phyloP scores from a whole-genome alignment of 1,140 invertebrate genomes.

The Lanistes nyassanus region DNA sequence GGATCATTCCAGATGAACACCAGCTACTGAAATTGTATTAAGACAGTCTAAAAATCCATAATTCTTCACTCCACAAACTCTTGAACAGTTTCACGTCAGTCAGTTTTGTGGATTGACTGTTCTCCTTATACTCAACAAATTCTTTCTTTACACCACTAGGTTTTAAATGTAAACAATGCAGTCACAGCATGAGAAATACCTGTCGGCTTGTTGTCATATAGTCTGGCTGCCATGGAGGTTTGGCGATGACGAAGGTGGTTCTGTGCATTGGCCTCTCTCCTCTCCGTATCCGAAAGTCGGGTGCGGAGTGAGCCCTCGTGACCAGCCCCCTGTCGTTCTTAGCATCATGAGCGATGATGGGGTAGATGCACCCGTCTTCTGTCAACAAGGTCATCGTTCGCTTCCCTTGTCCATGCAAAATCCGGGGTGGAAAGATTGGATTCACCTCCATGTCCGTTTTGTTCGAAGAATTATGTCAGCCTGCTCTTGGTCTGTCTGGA shows the following conservation, averaged over 20 bases:
- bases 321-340: slow-evolving; percentile 26
- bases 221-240: slow-evolving; percentile 44
- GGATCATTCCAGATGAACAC: too few species aligned
- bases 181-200: slow-evolving; percentile 24
- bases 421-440: slow-evolving; percentile 22
- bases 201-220: slow-evolving; percentile 47
- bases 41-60: too few species aligned
- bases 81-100: too few species aligned
- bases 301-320: slow-evolving; percentile 23
- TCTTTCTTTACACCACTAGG: not conserved
- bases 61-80: too few species aligned
- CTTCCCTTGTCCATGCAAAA: slow-evolving; percentile 47
- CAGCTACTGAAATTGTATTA: too few species aligned
- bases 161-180: not conserved
- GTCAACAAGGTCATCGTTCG: slow-evolving; percentile 45
- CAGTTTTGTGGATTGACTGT: too few species aligned
- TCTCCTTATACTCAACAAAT: not conserved
- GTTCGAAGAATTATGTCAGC: too few species aligned
- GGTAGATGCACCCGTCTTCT: slow-evolving; percentile 48
- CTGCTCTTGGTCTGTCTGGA: too few species aligned
- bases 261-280: slow-evolving; percentile 45
- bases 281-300: slow-evolving; percentile 27
- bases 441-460: slow-evolving; percentile 16
- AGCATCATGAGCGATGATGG: slow-evolving; percentile 44
- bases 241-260: slow-evolving; percentile 40